Evolutionary conservation across 2,888 invertebrate species (phyloP).

Genomic region (Eulithis prunata): DNA sequence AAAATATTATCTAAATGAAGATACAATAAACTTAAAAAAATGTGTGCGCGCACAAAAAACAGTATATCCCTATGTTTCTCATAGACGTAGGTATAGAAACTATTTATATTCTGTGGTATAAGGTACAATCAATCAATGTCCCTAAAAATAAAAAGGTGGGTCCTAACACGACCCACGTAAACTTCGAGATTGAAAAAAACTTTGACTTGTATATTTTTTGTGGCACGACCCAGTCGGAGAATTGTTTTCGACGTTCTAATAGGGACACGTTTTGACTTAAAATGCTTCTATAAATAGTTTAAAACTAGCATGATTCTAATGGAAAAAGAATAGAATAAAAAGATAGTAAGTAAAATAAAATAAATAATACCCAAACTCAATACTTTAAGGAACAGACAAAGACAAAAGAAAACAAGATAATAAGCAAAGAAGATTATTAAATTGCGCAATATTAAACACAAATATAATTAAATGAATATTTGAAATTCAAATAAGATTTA

Average conservation of each 20-base stretch:
- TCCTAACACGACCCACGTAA: slow-evolving; percentile 78
- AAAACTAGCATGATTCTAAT: not conserved
- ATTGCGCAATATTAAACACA: slow-evolving; percentile 2
- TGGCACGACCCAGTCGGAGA: slow-evolving; percentile 56
- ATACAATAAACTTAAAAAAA: slow-evolving; percentile 74
- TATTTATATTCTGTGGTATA: slow-evolving; percentile 49
- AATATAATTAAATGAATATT: not conserved
- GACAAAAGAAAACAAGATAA: no score
- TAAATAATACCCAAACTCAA: no score
- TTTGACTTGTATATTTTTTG: slow-evolving; percentile 66
- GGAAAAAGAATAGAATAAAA: not conserved
- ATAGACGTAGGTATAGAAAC: slow-evolving; percentile 56
- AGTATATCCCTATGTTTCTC: slow-evolving; percentile 74
- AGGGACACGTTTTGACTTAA: slow-evolving; percentile 50
- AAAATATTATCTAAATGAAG: slow-evolving; percentile 73
- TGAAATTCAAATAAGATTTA: slow-evolving; percentile 23
- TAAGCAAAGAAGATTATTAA: no score
- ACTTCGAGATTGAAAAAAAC: slow-evolving; percentile 73
- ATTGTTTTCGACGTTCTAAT: slow-evolving; percentile 71
- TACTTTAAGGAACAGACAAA: no score
- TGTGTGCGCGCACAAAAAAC: slow-evolving; percentile 65
- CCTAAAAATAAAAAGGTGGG: slow-evolving; percentile 77
- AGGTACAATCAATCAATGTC: slow-evolving; percentile 83
- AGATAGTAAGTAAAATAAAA: no score
- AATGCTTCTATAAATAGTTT: slow-evolving; percentile 36